Conservation (phyloP, 1,140 invertebrate genomes). For the Habropoda laboriosa region DNA sequence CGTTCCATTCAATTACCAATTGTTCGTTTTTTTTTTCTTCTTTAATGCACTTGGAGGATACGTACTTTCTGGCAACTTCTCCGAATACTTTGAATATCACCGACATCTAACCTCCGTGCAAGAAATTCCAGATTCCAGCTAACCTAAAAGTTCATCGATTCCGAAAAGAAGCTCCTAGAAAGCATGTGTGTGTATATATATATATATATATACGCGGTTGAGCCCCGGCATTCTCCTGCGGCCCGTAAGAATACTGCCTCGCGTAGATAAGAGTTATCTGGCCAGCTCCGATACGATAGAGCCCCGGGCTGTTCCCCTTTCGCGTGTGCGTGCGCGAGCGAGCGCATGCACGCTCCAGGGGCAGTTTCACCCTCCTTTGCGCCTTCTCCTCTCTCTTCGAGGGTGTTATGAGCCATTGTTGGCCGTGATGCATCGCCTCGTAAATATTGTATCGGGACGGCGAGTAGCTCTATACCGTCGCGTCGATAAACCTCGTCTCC, state of each 20-base stretch:
- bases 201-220: too few relatives aligned
- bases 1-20: too few relatives aligned
- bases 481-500: conserved; percentile 71
- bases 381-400: conserved; percentile 71
- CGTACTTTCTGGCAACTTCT: too few relatives aligned
- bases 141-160: too few relatives aligned
- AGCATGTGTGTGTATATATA: too few relatives aligned
- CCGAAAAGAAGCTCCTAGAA: background rate
- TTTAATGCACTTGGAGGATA: too few relatives aligned
- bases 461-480: conserved; percentile 71
- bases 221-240: too few relatives aligned
- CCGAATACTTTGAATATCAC: too few relatives aligned
- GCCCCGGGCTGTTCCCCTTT: conserved; percentile 58
- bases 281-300: conserved; percentile 77
- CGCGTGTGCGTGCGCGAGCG: conserved; percentile 31
- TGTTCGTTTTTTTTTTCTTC: too few relatives aligned
- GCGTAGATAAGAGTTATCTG: conserved; percentile 79
- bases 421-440: conserved; percentile 80
- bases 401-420: conserved; percentile 80
- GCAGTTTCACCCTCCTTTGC: conserved; percentile 64
- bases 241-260: conserved; percentile 76
- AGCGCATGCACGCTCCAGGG: conserved; percentile 21
- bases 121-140: too few relatives aligned
- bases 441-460: conserved; percentile 80
- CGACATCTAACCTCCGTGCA: too few relatives aligned